phyloP scores from a whole-genome alignment of 2,113 vertebrate species.

The Antennarius striatus region DNA sequence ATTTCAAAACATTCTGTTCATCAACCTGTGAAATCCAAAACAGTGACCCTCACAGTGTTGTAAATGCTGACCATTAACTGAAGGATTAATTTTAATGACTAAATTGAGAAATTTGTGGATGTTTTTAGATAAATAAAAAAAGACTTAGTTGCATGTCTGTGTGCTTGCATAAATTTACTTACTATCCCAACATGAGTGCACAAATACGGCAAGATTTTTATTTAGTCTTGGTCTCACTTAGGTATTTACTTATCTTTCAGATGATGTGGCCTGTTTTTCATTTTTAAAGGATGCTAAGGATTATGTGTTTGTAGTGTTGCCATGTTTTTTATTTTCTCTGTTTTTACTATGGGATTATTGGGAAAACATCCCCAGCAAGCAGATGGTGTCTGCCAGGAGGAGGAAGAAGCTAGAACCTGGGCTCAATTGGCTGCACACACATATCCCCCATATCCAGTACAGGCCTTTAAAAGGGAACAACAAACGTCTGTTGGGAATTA shows the following conservation, averaged over 20 bases:
- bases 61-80: not conserved
- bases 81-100: not conserved
- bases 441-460: slow-evolving; percentile 42
- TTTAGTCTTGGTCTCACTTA: not conserved
- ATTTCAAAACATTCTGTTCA: not conserved
- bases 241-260: not conserved
- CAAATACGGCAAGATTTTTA: not conserved
- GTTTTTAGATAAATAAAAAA: not conserved
- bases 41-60: too few relatives aligned
- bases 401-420: slow-evolving; percentile 68
- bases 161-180: not conserved
- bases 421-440: slow-evolving; percentile 35
- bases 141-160: not conserved
- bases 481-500: slow-evolving; percentile 58
- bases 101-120: not conserved
- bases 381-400: slow-evolving; percentile 77
- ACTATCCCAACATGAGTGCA: not conserved
- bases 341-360: slow-evolving; percentile 69
- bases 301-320: slow-evolving; percentile 48
- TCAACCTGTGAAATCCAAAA: not conserved
- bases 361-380: slow-evolving; percentile 72
- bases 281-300: slow-evolving; percentile 11
- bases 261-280: slow-evolving; percentile 18
- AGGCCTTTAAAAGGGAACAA: slow-evolving; percentile 60
- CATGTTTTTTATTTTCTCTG: slow-evolving; percentile 44